Evolutionary conservation across 2,113 vertebrate genomes (phyloP).

Genomic region (Eublepharis macularius): DNA sequence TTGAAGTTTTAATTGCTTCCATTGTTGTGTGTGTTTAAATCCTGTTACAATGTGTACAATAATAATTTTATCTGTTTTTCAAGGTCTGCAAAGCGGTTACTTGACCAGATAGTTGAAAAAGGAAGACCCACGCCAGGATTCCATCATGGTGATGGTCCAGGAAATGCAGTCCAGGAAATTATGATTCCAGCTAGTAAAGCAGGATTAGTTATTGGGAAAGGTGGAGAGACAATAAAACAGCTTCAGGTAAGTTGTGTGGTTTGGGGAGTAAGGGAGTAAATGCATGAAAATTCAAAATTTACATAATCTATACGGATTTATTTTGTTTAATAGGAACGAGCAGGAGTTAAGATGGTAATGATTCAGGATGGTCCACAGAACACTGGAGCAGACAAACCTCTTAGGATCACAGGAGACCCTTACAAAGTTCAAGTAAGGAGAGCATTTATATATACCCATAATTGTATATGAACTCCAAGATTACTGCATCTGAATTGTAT

Average conservation of each 20-base stretch:
- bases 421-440: constrained; percentile 94
- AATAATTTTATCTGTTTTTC: neutral
- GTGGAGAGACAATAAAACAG: constrained; percentile 97
- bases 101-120: constrained; percentile 96
- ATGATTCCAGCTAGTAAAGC: constrained; percentile 98
- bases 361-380: constrained; percentile 98
- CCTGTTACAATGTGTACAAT: neutral
- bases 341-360: constrained; percentile 99
- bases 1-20: neutral
- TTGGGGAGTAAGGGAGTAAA: neutral
- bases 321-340: constrained; percentile 83
- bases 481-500: constrained; percentile 23
- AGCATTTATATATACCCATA: neutral
- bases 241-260: constrained; percentile 81
- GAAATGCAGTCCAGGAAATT: constrained; percentile 96
- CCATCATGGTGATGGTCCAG: constrained; percentile 92
- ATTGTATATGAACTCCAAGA: neutral
- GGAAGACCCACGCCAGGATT: constrained; percentile 95
- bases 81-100: constrained; percentile 90
- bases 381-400: constrained; percentile 96
- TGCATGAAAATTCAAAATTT: neutral
- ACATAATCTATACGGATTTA: constrained; percentile 16
- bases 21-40: neutral
- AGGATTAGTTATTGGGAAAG: constrained; percentile 96
- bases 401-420: constrained; percentile 96